Evolutionary conservation across 2,113 vertebrate genomes (phyloP).

Genomic region (Ageneiosus marmoratus): DNA sequence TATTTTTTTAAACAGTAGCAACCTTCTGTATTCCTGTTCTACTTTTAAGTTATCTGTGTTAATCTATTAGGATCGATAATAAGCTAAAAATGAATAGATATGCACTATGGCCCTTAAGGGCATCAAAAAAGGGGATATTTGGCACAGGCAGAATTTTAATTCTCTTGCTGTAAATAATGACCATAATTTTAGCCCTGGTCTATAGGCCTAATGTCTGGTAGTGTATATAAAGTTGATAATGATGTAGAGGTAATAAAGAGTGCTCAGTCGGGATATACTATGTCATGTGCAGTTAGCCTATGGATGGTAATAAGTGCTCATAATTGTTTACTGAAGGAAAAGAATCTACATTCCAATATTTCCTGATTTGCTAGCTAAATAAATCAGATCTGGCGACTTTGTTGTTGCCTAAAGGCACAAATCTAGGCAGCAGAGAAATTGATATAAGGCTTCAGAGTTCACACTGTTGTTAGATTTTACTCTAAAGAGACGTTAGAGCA

Average conservation of each 20-base stretch:
- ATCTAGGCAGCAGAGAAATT: neutral
- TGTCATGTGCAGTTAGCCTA: neutral
- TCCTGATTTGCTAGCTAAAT: slow-evolving; percentile 28
- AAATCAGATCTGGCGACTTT: slow-evolving; percentile 35
- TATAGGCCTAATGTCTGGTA: neutral
- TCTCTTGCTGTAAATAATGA: neutral
- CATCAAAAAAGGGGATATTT: neutral
- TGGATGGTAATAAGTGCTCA: neutral
- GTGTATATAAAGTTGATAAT: neutral
- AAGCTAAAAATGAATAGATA: neutral
- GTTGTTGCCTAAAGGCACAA: neutral
- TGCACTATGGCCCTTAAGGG: neutral
- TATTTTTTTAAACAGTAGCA: too few species aligned
- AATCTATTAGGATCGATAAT: neutral
- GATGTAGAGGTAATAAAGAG: neutral
- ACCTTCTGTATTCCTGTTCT: neutral
- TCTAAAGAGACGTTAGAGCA: slow-evolving; percentile 25
- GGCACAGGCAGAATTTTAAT: neutral
- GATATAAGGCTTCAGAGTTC: slow-evolving; percentile 21
- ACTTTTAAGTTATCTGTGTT: neutral
- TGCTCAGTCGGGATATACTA: neutral
- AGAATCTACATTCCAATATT: slow-evolving; percentile 6
- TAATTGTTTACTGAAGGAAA: neutral
- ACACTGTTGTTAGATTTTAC: slow-evolving; percentile 20
- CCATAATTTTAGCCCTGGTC: neutral